Evolutionary conservation across 2,797 vertebrate species (phyloP), one percentile per base, ranked within the genome.

Genomic region (Columba guinea): DNA sequence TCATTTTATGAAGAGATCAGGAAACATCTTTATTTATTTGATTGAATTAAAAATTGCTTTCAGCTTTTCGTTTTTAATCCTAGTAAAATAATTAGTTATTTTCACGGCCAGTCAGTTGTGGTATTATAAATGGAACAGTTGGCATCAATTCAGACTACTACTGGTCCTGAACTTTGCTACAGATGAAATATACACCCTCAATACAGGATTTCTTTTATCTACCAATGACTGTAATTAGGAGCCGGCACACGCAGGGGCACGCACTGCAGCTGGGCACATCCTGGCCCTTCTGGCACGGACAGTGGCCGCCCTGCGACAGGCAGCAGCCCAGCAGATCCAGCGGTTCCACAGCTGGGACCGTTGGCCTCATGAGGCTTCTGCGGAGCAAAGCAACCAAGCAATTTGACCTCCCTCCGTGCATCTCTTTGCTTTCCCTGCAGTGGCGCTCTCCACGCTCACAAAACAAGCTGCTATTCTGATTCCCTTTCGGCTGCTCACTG

Each of bases 21-120:
- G 18, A 84, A 83, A 82, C 2, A 7, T 74, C 76, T 94, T 70
- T 59, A 82, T 90, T 88, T 90, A 74, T 79, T 81, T 91, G 90
- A 74, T 13, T 87, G 55, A 82, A 88, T 89, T 91, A 78, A n/a
- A 90, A 94, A 81, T 37, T 78, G n/a, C 65, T 92, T 95, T 92
- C 78, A 92, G 73, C 37, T 93, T 90, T 85, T 71, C 51, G 55
- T n/a, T 89, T 89, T 88, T 78, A 90, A 84, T 88, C 49, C 76
- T 76, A 60, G 44, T 23, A 92, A 90, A 89, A 95, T 67, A 91
- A 95, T 94, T 44, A 69, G 37, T 67, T 92, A 51, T 59, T 93
- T 96, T 78, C 93, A 90, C 1, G 1, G 41, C 56, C 89, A 85
- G 75, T 70, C 62, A 92, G 41, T 65, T 90, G 65, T 41, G 68